phyloP scores from a whole-genome alignment of 2,797 vertebrate genomes.

The Cephalopachus bancanus region DNA sequence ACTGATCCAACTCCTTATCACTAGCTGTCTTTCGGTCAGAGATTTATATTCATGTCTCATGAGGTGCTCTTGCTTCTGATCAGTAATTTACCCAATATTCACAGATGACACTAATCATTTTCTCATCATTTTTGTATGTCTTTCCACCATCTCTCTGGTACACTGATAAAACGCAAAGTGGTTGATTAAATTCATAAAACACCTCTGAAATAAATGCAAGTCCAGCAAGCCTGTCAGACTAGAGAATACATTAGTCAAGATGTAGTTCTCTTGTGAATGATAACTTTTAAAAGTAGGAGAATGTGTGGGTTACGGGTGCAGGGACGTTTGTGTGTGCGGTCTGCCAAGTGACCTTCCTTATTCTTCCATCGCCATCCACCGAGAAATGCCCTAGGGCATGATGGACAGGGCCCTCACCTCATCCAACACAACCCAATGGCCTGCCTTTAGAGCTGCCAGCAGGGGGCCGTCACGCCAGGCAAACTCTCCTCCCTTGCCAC shows the following conservation, averaged over 20 bases:
- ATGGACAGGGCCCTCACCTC: slow-evolving; percentile 90
- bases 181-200: not conserved
- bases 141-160: not conserved
- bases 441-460: slow-evolving; percentile 95
- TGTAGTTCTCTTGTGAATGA: not conserved
- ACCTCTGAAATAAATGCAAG: slow-evolving; percentile 56
- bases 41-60: not conserved
- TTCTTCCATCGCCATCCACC: not conserved
- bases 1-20: not conserved
- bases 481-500: slow-evolving; percentile 98
- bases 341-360: slow-evolving; percentile 1
- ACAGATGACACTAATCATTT: not conserved
- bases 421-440: slow-evolving; percentile 98
- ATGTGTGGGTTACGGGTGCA: not conserved
- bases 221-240: not conserved
- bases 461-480: slow-evolving; percentile 97
- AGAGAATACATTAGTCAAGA: not conserved
- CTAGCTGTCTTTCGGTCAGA: not conserved
- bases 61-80: not conserved
- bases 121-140: not conserved
- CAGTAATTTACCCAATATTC: not conserved
- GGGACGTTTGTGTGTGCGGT: not conserved
- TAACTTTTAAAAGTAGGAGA: not conserved
- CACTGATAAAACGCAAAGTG: slow-evolving; percentile 7
- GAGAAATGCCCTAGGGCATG: not conserved